Evolutionary conservation across 1,140 invertebrate species (phyloP), one percentile per base, ranked within the genome.

Genomic region (Tribolium castaneum): DNA sequence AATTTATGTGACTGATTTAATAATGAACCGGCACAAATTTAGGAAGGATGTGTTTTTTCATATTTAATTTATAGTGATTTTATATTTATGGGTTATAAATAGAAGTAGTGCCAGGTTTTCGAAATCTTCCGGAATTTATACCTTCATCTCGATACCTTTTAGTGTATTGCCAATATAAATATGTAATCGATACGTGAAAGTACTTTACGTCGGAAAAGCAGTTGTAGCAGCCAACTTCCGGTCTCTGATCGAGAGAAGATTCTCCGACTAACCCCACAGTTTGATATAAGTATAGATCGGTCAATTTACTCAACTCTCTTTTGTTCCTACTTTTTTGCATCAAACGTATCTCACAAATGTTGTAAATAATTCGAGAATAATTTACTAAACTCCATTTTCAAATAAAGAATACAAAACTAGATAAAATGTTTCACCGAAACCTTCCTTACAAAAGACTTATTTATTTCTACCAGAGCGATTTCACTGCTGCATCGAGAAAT

Each of bases 141-240:
- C 59, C 59, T 66, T 66, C 59, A 66, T 66, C 30, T 66, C 59
- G 59, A 66, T 66, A 66, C 59, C 59, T 66, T 66, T 66, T 66
- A 66, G 59, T 66, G 59, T 66, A 66, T 66, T 66, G 59, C 59
- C 59, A 66, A 66, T 66, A 66, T 66, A 66, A 66, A 66, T 66
- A 66, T 66, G 59, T 66, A 66, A 66, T 66, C 59, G 59, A 66
- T 66, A 66, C 59, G 59, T 66, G 59, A 66, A 66, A 66, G 59
- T 66, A 66, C 59, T 66, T 66, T 66, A 66, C 59, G 59, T 66
- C 59, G 59, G 59, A 66, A 66, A 66, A 66, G 59, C 59, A 66
- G 59, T 66, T 66, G 59, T 66, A 66, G 59, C 59, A 66, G 59
- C 59, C 30, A 66, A 66, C 59, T 66, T 66, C 59, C 59, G 59